A percentile compares a stretch with the other conserved stretches of the same genome.
Conservation (phyloP, 2,888 invertebrate genomes). For the Sminthurides aquaticus region DNA sequence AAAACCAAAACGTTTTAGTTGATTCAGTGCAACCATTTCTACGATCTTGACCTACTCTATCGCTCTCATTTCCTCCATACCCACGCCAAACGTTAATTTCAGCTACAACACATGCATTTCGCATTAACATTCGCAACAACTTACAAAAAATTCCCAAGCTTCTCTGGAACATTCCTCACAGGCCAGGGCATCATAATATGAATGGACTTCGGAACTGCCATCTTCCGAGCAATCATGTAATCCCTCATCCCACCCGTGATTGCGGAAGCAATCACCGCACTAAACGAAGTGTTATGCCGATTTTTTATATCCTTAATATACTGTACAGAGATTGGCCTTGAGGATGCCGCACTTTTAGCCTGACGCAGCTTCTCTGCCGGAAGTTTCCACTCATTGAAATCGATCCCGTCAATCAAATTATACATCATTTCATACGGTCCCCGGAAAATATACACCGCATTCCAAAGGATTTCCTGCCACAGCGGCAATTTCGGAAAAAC, state of each 20-base stretch:
- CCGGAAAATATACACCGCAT: not conserved
- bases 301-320: slow-evolving; percentile 26
- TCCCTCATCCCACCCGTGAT: slow-evolving; percentile 33
- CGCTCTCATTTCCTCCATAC: no score
- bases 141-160: slow-evolving; percentile 19
- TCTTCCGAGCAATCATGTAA: slow-evolving; percentile 26
- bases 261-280: slow-evolving; percentile 33
- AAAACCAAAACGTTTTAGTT: no score
- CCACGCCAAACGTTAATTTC: no score
- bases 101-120: no score
- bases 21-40: no score
- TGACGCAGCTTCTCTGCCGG: slow-evolving; percentile 24
- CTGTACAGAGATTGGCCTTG: slow-evolving; percentile 25
- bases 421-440: slow-evolving; percentile 17
- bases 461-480: slow-evolving; percentile 1
- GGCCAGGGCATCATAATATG: slow-evolving; percentile 17
- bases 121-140: no score
- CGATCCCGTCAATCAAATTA: slow-evolving; percentile 20
- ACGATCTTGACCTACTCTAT: no score
- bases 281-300: slow-evolving; percentile 23
- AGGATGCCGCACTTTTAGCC: slow-evolving; percentile 22
- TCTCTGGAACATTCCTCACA: slow-evolving; percentile 9
- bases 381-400: slow-evolving; percentile 36
- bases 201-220: slow-evolving; percentile 18
- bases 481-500: not conserved